phyloP scores from a whole-genome alignment of 2,797 vertebrate species.

The Manis crassicaudata region DNA sequence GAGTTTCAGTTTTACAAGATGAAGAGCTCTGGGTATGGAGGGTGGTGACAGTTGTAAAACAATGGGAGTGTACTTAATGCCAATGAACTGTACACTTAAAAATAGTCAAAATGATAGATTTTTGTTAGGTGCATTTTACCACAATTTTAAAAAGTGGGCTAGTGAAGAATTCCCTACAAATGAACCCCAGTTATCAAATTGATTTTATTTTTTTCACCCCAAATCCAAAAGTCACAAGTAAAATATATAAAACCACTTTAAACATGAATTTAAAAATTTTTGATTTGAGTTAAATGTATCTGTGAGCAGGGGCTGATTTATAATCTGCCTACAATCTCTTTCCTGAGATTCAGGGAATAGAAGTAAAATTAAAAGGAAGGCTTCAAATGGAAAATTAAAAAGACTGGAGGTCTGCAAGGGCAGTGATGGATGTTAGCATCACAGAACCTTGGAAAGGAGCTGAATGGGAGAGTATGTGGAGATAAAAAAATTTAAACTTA shows the following conservation, averaged over 20 bases:
- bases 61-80: not conserved
- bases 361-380: not conserved
- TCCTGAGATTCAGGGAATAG: conserved; percentile 24
- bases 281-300: not conserved
- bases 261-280: not conserved
- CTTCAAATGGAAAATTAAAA: conserved; percentile 7
- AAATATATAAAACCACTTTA: conserved; percentile 38
- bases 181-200: not conserved
- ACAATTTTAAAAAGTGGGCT: not conserved
- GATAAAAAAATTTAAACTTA: not conserved
- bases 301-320: not conserved
- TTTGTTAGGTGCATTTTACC: not conserved
- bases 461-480: not conserved
- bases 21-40: not conserved
- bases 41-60: not conserved
- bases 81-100: not conserved
- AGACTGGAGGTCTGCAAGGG: not conserved
- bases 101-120: not conserved
- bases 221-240: conserved; percentile 29
- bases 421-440: not conserved
- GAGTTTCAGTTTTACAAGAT: not conserved
- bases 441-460: not conserved
- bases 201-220: not conserved
- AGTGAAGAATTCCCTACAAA: not conserved
- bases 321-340: conserved; percentile 7